These are phyloP conservation scores for Drosophila trapezifrons DNA, from an alignment of 1,140 invertebrate species.

Conservation along the genomic window DNA sequence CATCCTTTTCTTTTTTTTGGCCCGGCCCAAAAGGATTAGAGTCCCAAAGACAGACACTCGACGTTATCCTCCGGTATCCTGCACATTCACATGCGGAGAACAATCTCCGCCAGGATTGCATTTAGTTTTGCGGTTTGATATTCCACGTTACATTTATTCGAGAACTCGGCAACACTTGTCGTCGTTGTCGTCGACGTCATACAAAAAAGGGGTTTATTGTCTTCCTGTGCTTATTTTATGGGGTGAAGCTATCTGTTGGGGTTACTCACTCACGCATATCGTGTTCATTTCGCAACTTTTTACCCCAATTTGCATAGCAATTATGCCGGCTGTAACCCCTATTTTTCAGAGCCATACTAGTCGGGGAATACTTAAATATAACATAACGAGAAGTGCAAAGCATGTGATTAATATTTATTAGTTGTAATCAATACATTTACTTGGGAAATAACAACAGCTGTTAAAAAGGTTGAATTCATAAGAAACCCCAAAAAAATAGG, in stretches of 20 bases:
- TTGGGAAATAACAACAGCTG: background rate
- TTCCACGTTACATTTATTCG: constrained; percentile 7
- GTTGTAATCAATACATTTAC: background rate
- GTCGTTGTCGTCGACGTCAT: background rate
- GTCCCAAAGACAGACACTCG: constrained; percentile 8
- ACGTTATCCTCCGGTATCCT: constrained; percentile 3
- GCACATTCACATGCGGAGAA: constrained; percentile 2
- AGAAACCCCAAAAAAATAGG: background rate
- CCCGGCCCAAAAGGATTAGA: constrained; percentile 4
- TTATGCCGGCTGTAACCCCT: background rate
- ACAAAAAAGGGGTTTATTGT: constrained; percentile 3
- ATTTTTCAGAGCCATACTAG: background rate
- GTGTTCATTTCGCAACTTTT: constrained; percentile 7
- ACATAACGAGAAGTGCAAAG: background rate
- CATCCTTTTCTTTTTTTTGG: constrained; percentile 56
- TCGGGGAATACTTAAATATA: background rate
- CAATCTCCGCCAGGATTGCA: background rate
- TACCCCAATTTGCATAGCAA: constrained; percentile 4
- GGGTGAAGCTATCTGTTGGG: constrained; percentile 13
- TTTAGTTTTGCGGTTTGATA: constrained; percentile 17
- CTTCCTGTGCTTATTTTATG: background rate
- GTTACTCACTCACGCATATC: constrained; percentile 12
- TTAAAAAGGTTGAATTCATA: background rate
- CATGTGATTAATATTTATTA: background rate
- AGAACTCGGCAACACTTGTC: background rate